Evolutionary conservation across 2,113 vertebrate species (phyloP).

Genomic region (Perca flavescens): DNA sequence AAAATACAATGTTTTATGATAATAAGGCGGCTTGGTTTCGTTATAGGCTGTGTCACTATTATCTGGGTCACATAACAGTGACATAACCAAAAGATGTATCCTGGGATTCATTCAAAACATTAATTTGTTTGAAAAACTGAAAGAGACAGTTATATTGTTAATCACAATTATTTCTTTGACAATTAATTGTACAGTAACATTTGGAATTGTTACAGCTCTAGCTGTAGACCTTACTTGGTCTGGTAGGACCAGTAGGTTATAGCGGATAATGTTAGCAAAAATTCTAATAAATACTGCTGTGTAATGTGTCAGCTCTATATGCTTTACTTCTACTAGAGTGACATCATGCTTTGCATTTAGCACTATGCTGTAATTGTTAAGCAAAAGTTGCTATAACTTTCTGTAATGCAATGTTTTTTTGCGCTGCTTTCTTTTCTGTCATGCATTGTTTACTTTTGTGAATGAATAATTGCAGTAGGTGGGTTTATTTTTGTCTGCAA

Average conservation of each 20-base stretch:
- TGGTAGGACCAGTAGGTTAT: slow-evolving; percentile 2
- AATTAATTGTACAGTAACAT: too few relatives aligned
- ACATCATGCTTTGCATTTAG: neutral
- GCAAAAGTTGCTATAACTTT: neutral
- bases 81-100: too few relatives aligned
- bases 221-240: neutral
- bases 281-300: neutral
- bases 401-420: neutral
- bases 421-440: neutral
- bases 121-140: too few relatives aligned
- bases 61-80: too few relatives aligned
- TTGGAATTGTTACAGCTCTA: too few relatives aligned
- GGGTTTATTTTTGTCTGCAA: neutral
- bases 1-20: too few relatives aligned
- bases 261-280: neutral
- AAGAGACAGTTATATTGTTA: too few relatives aligned
- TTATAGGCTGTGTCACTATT: too few relatives aligned
- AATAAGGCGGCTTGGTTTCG: too few relatives aligned
- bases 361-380: neutral
- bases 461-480: neutral
- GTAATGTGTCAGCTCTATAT: neutral
- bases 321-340: neutral
- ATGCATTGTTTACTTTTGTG: neutral
- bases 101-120: too few relatives aligned
- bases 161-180: too few relatives aligned